Base-by-base conservation (phyloP, 2,113 vertebrate species). In the Xiphias gladius region DNA sequence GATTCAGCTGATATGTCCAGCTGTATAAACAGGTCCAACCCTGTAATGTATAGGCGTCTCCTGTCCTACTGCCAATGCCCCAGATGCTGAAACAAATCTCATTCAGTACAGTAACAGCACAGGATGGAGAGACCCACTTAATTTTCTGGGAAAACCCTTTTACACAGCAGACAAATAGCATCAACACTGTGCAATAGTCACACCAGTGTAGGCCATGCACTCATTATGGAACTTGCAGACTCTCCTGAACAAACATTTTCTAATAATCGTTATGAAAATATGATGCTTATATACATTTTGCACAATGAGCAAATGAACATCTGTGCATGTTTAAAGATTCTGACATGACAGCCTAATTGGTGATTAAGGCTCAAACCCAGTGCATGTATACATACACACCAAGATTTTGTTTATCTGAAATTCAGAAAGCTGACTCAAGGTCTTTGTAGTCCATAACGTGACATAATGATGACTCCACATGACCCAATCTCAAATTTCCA, bases 401-500 rank as follows among this genome's bases (percentile, higher is more conserved):
- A 20, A 22, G 65, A 78, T 69, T 37, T 76, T 57, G 50, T n/a
- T 61, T 75, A 65, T 88, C 50, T 78, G 76, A 9, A 10, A 86
- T 75, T 84, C 70, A 89, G 90, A 93, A 52, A 87, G 94, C 95
- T 94, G 96, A 96, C 94, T 96, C 93, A 95, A 90, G 90, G 95
- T 93, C 94, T 95, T 92, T 94, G 93, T 95, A 94, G 92, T 95
- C 81, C 82, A 35, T 35, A 94, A 89, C 81, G 91, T 96, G 97
- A 96, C 95, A 96, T 96, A 95, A 95, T 92, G 92, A 82, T 92
- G 86, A 94, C 93, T 95, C 94, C 96, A 96, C 95, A 96, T 97
- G 95, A 97, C 96, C 95, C 93, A 95, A 69, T 97, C 96, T 96
- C 95, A 96, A 95, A 95, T 97, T 96, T 96, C 95, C 94, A 94